These are phyloP conservation scores for Clarias gariepinus DNA, from an alignment of 2,113 vertebrate species.

Conservation along the genomic window DNA sequence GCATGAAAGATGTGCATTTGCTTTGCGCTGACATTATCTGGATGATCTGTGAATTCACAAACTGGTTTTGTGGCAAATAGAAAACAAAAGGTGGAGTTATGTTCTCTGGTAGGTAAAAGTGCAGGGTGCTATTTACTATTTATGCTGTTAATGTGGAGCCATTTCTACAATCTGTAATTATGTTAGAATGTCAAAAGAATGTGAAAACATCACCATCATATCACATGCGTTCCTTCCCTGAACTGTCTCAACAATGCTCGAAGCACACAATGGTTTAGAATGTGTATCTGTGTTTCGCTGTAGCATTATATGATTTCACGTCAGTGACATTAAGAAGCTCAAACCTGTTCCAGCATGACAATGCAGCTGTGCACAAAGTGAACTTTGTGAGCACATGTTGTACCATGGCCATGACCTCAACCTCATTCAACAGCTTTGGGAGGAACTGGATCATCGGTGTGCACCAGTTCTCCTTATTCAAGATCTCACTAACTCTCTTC, in stretches of 20 bases:
- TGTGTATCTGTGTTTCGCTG: background rate
- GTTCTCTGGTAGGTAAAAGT: background rate
- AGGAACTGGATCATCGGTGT: background rate
- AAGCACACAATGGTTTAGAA: background rate
- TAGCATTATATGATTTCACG: background rate
- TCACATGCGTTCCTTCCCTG: background rate
- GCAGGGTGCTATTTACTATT: conserved; percentile 13
- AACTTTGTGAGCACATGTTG: background rate
- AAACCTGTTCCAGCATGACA: background rate
- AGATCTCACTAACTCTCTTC: background rate
- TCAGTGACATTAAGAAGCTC: background rate
- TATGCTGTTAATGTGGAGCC: background rate
- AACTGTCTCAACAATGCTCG: no score
- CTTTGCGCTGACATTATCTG: background rate
- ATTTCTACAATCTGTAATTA: background rate
- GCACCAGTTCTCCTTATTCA: background rate
- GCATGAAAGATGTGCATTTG: background rate
- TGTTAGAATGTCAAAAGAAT: background rate
- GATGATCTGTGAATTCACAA: conserved; percentile 9
- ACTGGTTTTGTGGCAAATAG: conserved; percentile 2
- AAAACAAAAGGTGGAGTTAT: background rate
- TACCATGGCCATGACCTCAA: background rate
- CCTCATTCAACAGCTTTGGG: background rate
- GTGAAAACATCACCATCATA: background rate
- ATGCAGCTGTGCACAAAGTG: background rate